These are phyloP conservation scores for Hyppa rectilinea DNA, from an alignment of 2,888 invertebrate genomes.

Conservation along the genomic window DNA sequence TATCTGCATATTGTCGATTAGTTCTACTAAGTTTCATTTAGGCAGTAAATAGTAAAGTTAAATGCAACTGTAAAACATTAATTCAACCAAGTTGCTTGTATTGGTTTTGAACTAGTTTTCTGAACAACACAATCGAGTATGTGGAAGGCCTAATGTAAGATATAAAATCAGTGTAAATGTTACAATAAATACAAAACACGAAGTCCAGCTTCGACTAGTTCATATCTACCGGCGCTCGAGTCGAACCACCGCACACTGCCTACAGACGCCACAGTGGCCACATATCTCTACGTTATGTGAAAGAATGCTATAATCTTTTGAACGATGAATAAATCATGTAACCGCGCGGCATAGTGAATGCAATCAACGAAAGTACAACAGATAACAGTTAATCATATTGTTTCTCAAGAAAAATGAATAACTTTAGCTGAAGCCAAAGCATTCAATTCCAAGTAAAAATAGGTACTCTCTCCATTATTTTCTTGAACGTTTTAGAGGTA, in stretches of 20 bases:
- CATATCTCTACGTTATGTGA: conserved; percentile 59
- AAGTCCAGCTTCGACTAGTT: conserved; percentile 77
- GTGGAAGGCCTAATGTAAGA: conserved; percentile 37
- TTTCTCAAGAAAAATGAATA: conserved; percentile 48
- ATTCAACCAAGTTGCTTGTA: conserved; percentile 16
- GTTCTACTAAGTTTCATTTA: conserved; percentile 39
- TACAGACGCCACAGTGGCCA: conserved; percentile 9
- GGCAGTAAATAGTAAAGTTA: conserved; percentile 26
- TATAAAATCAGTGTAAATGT: conserved; percentile 48
- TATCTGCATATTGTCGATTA: conserved; percentile 56
- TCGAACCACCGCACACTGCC: background rate
- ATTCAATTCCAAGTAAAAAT: conserved; percentile 47
- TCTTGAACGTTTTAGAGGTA: conserved; percentile 33
- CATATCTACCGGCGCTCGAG: conserved; percentile 36
- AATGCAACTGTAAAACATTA: conserved; percentile 29
- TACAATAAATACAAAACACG: conserved; percentile 70
- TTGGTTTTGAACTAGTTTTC: conserved; percentile 28
- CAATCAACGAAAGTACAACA: conserved; percentile 75
- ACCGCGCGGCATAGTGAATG: conserved; percentile 72
- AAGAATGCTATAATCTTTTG: conserved; percentile 73
- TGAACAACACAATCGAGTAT: conserved; percentile 50
- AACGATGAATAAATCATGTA: conserved; percentile 72
- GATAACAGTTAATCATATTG: conserved; percentile 60
- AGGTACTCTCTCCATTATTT: conserved; percentile 33
- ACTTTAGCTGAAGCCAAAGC: conserved; percentile 62